Base-by-base conservation (phyloP, 2,113 vertebrate species). In the Pardalotus punctatus region DNA sequence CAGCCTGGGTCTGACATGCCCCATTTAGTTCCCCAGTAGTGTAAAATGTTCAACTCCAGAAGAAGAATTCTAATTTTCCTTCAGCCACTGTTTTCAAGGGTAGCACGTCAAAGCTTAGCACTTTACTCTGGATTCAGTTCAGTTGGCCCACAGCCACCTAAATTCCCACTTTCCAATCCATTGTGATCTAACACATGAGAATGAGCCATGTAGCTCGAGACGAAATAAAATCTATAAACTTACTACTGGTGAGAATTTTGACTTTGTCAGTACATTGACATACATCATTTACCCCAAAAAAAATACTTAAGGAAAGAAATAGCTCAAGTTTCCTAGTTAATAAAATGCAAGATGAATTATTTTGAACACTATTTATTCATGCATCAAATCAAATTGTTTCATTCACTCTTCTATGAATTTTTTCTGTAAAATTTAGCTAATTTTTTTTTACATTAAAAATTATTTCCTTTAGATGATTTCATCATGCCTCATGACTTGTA, bases 51-150 rank as follows among this genome's bases (percentile, higher is more conserved):
- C 48, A 85, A 73, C 31, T 87, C 12, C 12, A 69, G 79, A 42
- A 94, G 88, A 96, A 92, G 80, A 95, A 95, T 97, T 97, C 93
- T 89, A 90, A 82, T 96, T 97, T 96, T 86, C 88, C 95, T 98
- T 95, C 85, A 93, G 58, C 8, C 9, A 91, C 43, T 83, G 81
- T 91, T 97, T 97, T 94, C 65, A 96, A 97, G 53, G 43, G 29
- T 87, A 94, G 91, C 64, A 51, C 85, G 62, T 92, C 61, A 95
- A 86, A 97, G 38, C 31, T 96, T 93, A 94, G 53, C 48, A 91
- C 65, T 95, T 96, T 73, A 48, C 54, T 81, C 67, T 95, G 74
- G 87, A 90, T 96, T 91, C 60, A 74, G 40, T 91, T 96, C 86
- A 96, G 78, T 51, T 80, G 88, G 81, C 77, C 64, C 42, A 40